phyloP scores from a whole-genome alignment of 2,888 invertebrate genomes.

The Pristionchus japonicus region DNA sequence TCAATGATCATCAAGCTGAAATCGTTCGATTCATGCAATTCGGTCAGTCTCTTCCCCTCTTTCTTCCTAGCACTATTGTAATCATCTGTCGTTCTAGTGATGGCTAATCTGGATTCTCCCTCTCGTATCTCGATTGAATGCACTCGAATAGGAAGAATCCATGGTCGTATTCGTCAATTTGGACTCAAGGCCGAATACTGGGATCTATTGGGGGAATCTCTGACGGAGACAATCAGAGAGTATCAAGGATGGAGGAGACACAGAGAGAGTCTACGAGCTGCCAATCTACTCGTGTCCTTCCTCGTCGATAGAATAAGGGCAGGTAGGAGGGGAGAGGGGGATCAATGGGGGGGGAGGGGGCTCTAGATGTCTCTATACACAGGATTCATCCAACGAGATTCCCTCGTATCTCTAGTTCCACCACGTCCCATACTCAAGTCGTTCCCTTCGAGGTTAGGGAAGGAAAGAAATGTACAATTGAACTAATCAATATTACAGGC shows the following conservation, averaged over 20 bases:
- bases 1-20: conserved; percentile 43
- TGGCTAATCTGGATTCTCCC: conserved; percentile 58
- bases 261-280: conserved; percentile 60
- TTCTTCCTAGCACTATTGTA: no score
- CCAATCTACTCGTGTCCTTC: conserved; percentile 62
- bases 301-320: conserved; percentile 62
- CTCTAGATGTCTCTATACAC: not conserved
- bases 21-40: conserved; percentile 48
- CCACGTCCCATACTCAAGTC: conserved; percentile 41
- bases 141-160: conserved; percentile 44
- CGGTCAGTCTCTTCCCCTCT: not conserved
- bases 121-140: conserved; percentile 51
- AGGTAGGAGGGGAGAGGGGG: conserved; percentile 47
- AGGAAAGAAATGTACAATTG: not conserved
- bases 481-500: not conserved
- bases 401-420: not conserved
- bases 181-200: conserved; percentile 59
- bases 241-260: conserved; percentile 64
- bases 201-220: conserved; percentile 65
- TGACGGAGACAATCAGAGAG: conserved; percentile 60
- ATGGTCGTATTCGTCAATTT: conserved; percentile 47
- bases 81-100: no score
- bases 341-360: no score
- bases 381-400: conserved; percentile 34
- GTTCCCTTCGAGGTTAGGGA: not conserved